Evolutionary conservation across 2,888 invertebrate species (phyloP).

Genomic region (Meta bourneti): DNA sequence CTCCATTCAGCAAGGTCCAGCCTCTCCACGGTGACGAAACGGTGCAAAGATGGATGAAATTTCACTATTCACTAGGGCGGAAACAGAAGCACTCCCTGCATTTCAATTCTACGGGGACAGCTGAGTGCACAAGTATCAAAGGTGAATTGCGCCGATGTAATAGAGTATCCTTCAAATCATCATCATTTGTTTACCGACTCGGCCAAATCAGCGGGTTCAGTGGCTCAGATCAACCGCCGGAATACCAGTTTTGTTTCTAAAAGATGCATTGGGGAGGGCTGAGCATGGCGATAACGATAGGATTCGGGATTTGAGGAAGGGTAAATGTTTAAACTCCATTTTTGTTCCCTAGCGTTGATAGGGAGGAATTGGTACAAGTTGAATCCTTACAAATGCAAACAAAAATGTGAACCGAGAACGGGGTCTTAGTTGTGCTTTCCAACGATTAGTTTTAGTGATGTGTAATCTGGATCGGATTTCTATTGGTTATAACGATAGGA

Average conservation of each 20-base stretch:
- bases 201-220: slow-evolving; percentile 2
- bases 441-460: no score
- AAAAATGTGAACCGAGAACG: no score
- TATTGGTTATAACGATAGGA: no score
- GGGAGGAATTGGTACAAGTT: no score
- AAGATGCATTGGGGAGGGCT: neutral
- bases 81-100: slow-evolving; percentile 43
- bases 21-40: slow-evolving; percentile 10
- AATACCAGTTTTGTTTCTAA: slow-evolving; percentile 20
- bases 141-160: slow-evolving; percentile 35
- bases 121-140: slow-evolving; percentile 25
- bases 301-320: neutral
- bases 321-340: neutral
- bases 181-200: slow-evolving; percentile 62
- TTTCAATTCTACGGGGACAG: slow-evolving; percentile 35
- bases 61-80: slow-evolving; percentile 40
- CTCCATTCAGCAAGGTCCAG: neutral
- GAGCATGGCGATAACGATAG: neutral
- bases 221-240: neutral
- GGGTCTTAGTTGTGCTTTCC: no score
- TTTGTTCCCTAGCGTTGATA: neutral
- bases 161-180: slow-evolving; percentile 41
- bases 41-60: slow-evolving; percentile 52
- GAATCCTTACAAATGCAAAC: no score
- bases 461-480: no score